phyloP scores from a whole-genome alignment of 2,888 invertebrate genomes.

The Drosophila meridiana region DNA sequence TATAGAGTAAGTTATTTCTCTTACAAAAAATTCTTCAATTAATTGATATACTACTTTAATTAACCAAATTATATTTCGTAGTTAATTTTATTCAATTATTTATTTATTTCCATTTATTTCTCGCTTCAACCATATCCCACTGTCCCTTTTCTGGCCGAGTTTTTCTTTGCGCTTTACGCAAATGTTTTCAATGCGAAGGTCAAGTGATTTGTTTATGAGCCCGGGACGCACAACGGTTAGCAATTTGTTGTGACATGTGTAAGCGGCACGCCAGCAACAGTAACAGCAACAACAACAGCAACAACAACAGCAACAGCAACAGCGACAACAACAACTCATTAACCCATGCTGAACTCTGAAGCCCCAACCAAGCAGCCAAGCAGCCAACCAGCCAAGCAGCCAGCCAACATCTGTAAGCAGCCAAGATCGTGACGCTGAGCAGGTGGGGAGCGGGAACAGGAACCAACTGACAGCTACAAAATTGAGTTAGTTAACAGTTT shows the following conservation, averaged over 20 bases:
- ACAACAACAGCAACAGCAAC: conserved; percentile 18
- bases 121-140: conserved; percentile 8
- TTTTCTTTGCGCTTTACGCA: conserved; percentile 51
- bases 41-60: neutral
- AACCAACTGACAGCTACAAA: conserved; percentile 84
- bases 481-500: conserved; percentile 85
- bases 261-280: conserved; percentile 63
- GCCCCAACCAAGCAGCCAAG: conserved; percentile 28
- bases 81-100: neutral
- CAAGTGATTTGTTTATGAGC: conserved; percentile 71
- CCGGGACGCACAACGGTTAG: conserved; percentile 66
- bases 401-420: conserved; percentile 51
- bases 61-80: neutral
- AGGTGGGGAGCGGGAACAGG: conserved; percentile 9
- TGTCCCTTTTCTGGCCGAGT: conserved; percentile 49
- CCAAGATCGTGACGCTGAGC: neutral
- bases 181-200: conserved; percentile 72
- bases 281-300: conserved; percentile 30
- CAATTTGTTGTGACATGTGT: conserved; percentile 79
- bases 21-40: neutral
- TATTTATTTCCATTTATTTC: neutral
- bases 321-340: conserved; percentile 73
- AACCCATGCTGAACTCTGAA: conserved; percentile 78
- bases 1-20: too few relatives aligned
- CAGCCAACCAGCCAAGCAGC: conserved; percentile 19